phyloP scores from a whole-genome alignment of 2,113 vertebrate genomes.

The Peromyscus californicus region DNA sequence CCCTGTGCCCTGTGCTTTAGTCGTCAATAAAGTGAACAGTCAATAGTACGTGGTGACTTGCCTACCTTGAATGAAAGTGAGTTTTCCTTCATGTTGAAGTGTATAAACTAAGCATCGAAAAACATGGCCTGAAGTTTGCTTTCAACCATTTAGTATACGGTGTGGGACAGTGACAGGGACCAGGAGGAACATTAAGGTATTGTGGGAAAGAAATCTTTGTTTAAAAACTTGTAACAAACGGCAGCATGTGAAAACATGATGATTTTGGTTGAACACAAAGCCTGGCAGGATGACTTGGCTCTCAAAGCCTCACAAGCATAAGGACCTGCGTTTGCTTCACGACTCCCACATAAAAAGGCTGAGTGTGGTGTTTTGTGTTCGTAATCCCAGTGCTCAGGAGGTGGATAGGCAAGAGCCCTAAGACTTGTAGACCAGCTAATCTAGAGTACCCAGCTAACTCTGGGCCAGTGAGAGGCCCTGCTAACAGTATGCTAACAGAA shows the following conservation, averaged over 20 bases:
- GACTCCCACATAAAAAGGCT: not conserved
- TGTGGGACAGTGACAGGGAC: too few relatives aligned
- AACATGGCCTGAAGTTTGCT: not conserved
- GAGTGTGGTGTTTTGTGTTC: too few relatives aligned
- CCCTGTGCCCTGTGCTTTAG: not conserved
- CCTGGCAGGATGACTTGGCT: not conserved
- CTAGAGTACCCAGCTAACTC: not conserved
- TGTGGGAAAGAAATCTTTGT: not conserved
- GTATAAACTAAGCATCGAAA: fast-evolving
- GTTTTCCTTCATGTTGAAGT: too few relatives aligned
- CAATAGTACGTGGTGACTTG: fast-evolving
- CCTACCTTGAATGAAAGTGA: fast-evolving
- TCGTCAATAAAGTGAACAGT: not conserved
- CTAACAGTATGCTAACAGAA: not conserved
- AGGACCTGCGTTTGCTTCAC: not conserved
- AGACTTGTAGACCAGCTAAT: not conserved
- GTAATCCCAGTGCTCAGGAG: not conserved
- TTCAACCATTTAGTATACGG: fast-evolving
- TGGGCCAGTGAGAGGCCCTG: not conserved
- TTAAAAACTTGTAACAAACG: not conserved
- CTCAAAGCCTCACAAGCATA: not conserved
- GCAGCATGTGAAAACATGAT: not conserved
- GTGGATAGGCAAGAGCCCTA: not conserved
- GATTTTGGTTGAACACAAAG: not conserved
- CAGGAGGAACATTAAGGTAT: not conserved